A percentile compares a stretch with the other conserved stretches of the same genome.
phyloP scores from a whole-genome alignment of 2,797 vertebrate species.

The Pangasius krempfi region DNA sequence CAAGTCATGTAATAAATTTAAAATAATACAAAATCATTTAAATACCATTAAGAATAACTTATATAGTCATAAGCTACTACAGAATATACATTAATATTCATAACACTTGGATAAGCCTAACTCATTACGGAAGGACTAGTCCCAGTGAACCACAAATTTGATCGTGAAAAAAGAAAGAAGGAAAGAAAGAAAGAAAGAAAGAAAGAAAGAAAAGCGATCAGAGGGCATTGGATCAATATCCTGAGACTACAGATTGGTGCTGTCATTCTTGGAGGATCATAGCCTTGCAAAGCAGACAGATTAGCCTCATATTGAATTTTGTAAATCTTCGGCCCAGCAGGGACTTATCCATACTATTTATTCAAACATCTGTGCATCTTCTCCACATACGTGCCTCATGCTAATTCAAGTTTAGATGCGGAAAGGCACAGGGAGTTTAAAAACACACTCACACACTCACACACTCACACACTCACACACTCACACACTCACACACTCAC shows the following conservation, averaged over 20 bases:
- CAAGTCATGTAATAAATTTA: background rate
- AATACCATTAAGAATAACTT: background rate
- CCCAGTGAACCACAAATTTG: background rate
- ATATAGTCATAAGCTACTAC: background rate
- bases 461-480: too few species aligned
- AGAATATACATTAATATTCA: background rate
- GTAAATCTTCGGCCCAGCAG: slow-evolving; percentile 25
- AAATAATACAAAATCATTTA: background rate
- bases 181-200: background rate
- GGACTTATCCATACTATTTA: slow-evolving; percentile 37
- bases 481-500: too few species aligned
- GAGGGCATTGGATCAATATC: background rate
- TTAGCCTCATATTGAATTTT: slow-evolving; percentile 24
- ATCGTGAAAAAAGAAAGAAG: background rate
- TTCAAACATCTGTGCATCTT: slow-evolving; percentile 32
- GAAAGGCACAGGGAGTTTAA: background rate
- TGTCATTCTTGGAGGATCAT: slow-evolving; percentile 38
- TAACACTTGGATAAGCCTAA: background rate
- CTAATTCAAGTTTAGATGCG: slow-evolving; percentile 1
- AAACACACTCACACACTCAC: too few species aligned
- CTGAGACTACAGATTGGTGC: slow-evolving; percentile 10
- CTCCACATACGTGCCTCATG: slow-evolving; percentile 12
- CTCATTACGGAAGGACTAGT: background rate
- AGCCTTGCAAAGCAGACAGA: slow-evolving; percentile 30
- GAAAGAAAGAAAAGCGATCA: background rate